Percentiles rank a stretch among this genome's conserved stretches.
These are phyloP conservation scores for Tyria jacobaeae DNA, from an alignment of 2,888 invertebrate species.

Conservation along the genomic window DNA sequence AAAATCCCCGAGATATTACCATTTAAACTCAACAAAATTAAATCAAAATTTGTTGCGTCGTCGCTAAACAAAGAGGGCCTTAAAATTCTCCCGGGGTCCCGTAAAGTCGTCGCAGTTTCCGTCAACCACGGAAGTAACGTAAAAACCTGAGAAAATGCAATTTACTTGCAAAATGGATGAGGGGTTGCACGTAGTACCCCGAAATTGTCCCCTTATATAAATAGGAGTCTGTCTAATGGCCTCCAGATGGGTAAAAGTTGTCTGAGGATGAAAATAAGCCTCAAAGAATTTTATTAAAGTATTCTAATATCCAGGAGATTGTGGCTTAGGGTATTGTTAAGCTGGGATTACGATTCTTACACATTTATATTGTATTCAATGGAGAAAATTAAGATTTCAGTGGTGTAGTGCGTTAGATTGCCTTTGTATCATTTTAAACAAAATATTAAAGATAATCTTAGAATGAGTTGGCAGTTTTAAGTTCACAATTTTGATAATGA, in stretches of 20 bases:
- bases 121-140: slow-evolving; percentile 42
- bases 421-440: slow-evolving; percentile 2
- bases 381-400: slow-evolving; percentile 20
- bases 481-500: background rate
- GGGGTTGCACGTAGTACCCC: slow-evolving; percentile 35
- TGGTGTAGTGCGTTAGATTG: background rate
- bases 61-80: slow-evolving; percentile 41
- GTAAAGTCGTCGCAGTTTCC: slow-evolving; percentile 37
- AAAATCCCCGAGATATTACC: slow-evolving; percentile 41
- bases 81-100: slow-evolving; percentile 32
- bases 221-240: slow-evolving; percentile 38
- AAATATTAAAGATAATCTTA: slow-evolving; percentile 4
- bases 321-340: slow-evolving; percentile 16
- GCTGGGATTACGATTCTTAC: slow-evolving; percentile 19
- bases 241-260: slow-evolving; percentile 30
- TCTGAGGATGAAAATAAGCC: slow-evolving; percentile 28
- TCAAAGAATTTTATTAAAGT: slow-evolving; percentile 32
- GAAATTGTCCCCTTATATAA: slow-evolving; percentile 43
- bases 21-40: slow-evolving; percentile 46
- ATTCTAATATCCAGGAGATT: slow-evolving; percentile 25
- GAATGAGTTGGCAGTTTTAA: background rate
- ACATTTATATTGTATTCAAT: slow-evolving; percentile 25
- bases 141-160: slow-evolving; percentile 54
- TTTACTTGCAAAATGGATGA: slow-evolving; percentile 54
- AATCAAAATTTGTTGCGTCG: slow-evolving; percentile 41